These are phyloP conservation scores for Drosophila trichaetosa DNA, from an alignment of 2,888 invertebrate species.

Conservation along the genomic window DNA sequence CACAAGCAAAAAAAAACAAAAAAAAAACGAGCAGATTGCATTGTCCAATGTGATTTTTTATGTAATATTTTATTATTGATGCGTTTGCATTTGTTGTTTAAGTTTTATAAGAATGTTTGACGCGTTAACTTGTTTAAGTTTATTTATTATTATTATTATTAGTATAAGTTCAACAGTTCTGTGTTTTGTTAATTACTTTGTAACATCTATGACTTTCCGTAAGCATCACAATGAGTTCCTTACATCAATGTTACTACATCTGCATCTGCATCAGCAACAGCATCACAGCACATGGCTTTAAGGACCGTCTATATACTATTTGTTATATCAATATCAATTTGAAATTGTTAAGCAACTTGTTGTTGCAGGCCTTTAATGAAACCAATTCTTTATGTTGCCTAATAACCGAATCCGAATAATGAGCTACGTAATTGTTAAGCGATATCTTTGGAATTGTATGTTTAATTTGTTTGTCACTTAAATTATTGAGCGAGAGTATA, in stretches of 20 bases:
- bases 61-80: conserved; percentile 42
- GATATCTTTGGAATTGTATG: conserved; percentile 26
- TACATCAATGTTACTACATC: conserved; percentile 63
- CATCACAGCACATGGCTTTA: conserved; percentile 45
- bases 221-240: conserved; percentile 71
- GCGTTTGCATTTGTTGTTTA: conserved; percentile 71
- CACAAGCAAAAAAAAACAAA: conserved; percentile 24
- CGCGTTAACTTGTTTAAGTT: conserved; percentile 68
- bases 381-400: conserved; percentile 18
- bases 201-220: conserved; percentile 46
- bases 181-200: conserved; percentile 69
- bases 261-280: conserved; percentile 45
- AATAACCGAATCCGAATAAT: conserved; percentile 21
- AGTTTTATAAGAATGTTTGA: conserved; percentile 61
- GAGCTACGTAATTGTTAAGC: conserved; percentile 34
- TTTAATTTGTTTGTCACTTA: conserved; percentile 38
- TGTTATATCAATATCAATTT: conserved; percentile 55
- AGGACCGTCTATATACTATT: conserved; percentile 34
- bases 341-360: conserved; percentile 40
- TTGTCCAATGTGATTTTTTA: conserved; percentile 39
- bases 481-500: conserved; percentile 54
- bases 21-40: conserved; percentile 15
- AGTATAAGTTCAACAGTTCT: conserved; percentile 47
- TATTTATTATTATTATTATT: conserved; percentile 61
- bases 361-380: conserved; percentile 5